These are phyloP conservation scores for Panthera leo DNA, from an alignment of 2,113 vertebrate species.

Conservation along the genomic window DNA sequence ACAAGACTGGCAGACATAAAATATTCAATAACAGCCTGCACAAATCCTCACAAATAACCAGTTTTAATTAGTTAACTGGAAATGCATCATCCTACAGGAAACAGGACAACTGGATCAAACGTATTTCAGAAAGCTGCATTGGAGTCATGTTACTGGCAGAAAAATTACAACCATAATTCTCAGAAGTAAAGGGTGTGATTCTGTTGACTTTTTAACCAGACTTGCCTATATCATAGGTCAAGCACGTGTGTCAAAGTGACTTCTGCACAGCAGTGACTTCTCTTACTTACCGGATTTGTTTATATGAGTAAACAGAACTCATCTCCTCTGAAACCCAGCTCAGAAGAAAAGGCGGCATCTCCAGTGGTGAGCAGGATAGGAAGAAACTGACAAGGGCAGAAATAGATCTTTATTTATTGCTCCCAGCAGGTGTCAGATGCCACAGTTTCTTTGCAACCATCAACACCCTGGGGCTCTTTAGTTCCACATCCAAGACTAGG, in stretches of 20 bases:
- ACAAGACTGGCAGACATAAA: constrained; percentile 34
- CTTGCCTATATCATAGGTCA: constrained; percentile 75
- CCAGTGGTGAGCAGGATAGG: constrained; percentile 81
- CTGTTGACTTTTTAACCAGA: constrained; percentile 79
- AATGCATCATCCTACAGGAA: constrained; percentile 10
- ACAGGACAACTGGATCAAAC: not conserved
- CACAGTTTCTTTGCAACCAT: constrained; percentile 91
- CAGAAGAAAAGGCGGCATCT: constrained; percentile 59
- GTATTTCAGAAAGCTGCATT: constrained; percentile 35
- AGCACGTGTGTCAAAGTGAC: constrained; percentile 67
- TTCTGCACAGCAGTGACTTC: constrained; percentile 64
- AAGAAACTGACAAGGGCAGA: constrained; percentile 89
- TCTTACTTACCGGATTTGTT: constrained; percentile 77
- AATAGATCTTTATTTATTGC: constrained; percentile 94
- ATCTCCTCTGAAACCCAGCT: constrained; percentile 26
- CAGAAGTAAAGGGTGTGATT: constrained; percentile 77
- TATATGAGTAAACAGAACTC: constrained; percentile 78
- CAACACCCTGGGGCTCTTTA: constrained; percentile 93
- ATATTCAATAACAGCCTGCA: constrained; percentile 65
- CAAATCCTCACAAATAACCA: constrained; percentile 62
- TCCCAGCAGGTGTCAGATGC: constrained; percentile 94
- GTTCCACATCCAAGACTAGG: constrained; percentile 88
- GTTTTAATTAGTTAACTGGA: constrained; percentile 53
- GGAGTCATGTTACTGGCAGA: constrained; percentile 58
- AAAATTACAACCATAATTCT: constrained; percentile 81